Conservation (phyloP, 2,888 invertebrate species). For the Rhingia campestris region DNA sequence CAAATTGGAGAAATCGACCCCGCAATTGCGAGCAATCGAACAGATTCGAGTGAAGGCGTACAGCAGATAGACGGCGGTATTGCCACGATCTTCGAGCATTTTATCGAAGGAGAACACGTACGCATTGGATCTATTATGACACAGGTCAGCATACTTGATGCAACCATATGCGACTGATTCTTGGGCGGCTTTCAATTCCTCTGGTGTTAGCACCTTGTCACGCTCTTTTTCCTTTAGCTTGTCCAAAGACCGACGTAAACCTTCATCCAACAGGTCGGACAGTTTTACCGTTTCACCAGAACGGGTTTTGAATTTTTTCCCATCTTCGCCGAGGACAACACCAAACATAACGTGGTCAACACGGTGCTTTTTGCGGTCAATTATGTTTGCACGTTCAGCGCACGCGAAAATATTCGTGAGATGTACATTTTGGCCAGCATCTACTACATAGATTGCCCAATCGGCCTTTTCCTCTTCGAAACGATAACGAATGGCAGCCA, state of each 20-base stretch:
- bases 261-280: constrained; percentile 95
- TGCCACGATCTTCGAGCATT: constrained; percentile 99
- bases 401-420: constrained; percentile 89
- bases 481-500: constrained; percentile 95
- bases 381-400: constrained; percentile 90
- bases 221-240: constrained; percentile 94
- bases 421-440: constrained; percentile 93
- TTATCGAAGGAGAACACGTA: constrained; percentile 99
- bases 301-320: constrained; percentile 99
- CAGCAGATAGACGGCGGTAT: constrained; percentile 98
- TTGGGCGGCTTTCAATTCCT: constrained; percentile 92
- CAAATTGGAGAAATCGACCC: constrained; percentile 85
- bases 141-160: constrained; percentile 98
- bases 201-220: constrained; percentile 90
- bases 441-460: constrained; percentile 96
- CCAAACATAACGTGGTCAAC: constrained; percentile 98
- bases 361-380: constrained; percentile 86
- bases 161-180: constrained; percentile 98
- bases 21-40: constrained; percentile 90
- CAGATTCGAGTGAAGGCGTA: constrained; percentile 97
- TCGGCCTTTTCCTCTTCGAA: constrained; percentile 92
- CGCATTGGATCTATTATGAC: constrained; percentile 95
- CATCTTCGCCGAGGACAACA: constrained; percentile 98
- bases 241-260: constrained; percentile 90
- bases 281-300: constrained; percentile 97